Base-by-base conservation (phyloP, 2,797 vertebrate genomes). In the Hypotaenidia philippensis region DNA sequence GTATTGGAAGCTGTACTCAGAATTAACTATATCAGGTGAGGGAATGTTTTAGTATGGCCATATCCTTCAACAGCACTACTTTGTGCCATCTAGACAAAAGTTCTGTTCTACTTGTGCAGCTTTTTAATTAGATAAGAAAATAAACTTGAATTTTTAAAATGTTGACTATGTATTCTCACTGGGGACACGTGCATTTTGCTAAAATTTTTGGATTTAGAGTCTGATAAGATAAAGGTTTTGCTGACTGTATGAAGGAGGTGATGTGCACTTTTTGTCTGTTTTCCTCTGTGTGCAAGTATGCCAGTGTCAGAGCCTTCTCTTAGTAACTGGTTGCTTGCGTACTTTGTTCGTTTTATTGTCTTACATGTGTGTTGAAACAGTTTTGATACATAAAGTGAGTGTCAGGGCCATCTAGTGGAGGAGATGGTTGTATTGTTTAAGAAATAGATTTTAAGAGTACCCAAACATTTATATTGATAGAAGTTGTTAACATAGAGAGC, bases 371-470 rank as follows among this genome's bases (percentile, higher is more conserved):
- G 11, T 69, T 77, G 31, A 55, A 36, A 36, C 29, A 50, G 50
- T 72, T 94, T 22, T 56, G 38, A 26, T 47, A 12, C 6, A 49
- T 5, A 11, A 4, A 53, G 32, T 9, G 40, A n/a, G 59, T 29
- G 52, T 45, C 74, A 87, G 93, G 69, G 95, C 94, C 95, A 95
- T 78, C 94, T 97, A 94, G 93, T 96, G 96, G 94, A 89, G 79
- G 84, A 91, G 61, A 41, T 38, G 7, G 13, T 76, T 71, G 64
- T 57, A 20, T 59, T 75, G 56, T 41, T 41, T 83, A 44, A 50
- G 45, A 74, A 71, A 57, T 1, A 45, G 18, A 25, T 49, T 45
- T 1, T 10, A 44, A 20, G 41, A 56, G 50, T 53, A 84, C 29
- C 45, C 32, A 55, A 49, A n/a, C 55, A 29, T 6, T 55, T 56